Evolutionary conservation across 1,140 invertebrate genomes (phyloP).

Genomic region (Halesus radiatus): DNA sequence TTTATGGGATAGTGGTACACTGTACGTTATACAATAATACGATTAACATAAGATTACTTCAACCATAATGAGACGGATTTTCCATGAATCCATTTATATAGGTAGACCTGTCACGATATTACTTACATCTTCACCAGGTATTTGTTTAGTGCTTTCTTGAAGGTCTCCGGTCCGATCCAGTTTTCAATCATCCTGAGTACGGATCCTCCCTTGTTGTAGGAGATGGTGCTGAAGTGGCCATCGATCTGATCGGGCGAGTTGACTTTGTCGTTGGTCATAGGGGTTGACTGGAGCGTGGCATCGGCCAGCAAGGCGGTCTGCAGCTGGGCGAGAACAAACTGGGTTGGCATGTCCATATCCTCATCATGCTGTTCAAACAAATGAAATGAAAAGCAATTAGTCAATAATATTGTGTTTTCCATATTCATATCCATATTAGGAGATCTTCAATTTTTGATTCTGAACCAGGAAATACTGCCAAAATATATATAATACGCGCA

Average conservation of each 20-base stretch:
- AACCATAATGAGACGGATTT: no score
- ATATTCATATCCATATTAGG: no score
- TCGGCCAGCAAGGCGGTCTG: conserved; percentile 78
- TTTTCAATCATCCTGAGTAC: conserved; percentile 84
- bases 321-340: conserved; percentile 76
- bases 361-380: conserved; percentile 63
- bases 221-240: conserved; percentile 73
- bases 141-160: conserved; percentile 72
- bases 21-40: no score
- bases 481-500: no score
- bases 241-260: conserved; percentile 68
- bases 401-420: no score
- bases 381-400: no score
- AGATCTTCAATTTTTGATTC: no score
- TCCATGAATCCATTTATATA: no score
- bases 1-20: no score
- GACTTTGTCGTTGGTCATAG: conserved; percentile 69
- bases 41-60: no score
- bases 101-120: no score
- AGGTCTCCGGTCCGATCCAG: conserved; percentile 75
- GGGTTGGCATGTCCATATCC: conserved; percentile 69
- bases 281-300: conserved; percentile 74
- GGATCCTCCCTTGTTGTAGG: conserved; percentile 77
- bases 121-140: conserved; percentile 62
- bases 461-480: no score